Base-by-base conservation (phyloP, 2,888 invertebrate genomes). In the Drosophila villosipedis region DNA sequence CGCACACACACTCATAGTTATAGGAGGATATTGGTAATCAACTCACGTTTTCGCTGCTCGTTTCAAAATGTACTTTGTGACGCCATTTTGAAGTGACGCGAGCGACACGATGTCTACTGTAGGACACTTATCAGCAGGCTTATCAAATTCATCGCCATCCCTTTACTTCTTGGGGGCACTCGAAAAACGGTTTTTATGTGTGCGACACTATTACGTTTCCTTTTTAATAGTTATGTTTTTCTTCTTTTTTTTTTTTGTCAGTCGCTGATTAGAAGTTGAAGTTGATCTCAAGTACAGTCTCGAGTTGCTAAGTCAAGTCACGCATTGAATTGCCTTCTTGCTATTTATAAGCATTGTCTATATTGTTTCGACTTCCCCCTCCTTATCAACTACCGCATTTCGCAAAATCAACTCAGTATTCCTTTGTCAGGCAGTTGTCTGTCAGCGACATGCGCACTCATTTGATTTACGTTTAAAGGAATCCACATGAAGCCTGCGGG, bases 21-120 rank as follows among this genome's bases (percentile, higher is more conserved):
- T 30, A 49, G 60, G 66, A 71, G 76, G 76, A 65, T 78, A 89
- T 88, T 88, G 88, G 77, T 88, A 88, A 88, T 91, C 87, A 91
- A 91, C 87, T 91, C 87, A 88, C 87, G 87, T 88, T 81, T 91
- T 88, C 88, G 76, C 90, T 89, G 91, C 91, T 87, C 87, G 90
- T 87, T 87, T 78, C 72, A 89, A 89, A 87, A 88, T 91, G 88
- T 91, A 84, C 89, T 89, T 85, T 89, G 78, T 79, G 88, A 89
- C 85, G 90, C 88, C 88, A 91, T 87, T 91, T 89, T 89, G 88
- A 84, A 84, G 69, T 78, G 73, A 84, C 71, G 68, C 64, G 49
- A 72, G 65, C 52, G 69, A 64, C 65, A 37, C 54, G 54, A 37
- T 69, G 78, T 75, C 82, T 71, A 63, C 68, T 54, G 58, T 49